Percentiles rank a stretch among this genome's conserved stretches.
Evolutionary conservation across 1,140 invertebrate genomes (phyloP).

Genomic region (Eriocheir sinensis): DNA sequence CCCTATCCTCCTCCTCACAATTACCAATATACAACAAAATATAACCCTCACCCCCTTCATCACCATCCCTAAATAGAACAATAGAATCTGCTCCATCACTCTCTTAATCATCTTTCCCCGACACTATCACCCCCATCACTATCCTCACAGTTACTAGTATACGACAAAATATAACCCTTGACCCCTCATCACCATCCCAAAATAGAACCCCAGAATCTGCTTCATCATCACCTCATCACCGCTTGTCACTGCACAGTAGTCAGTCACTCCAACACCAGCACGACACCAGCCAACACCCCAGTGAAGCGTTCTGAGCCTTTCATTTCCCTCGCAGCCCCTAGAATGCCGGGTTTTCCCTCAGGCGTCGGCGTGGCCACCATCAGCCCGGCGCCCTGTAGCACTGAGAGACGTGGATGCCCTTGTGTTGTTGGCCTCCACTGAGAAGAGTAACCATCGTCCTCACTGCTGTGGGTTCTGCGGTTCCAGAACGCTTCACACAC

Average conservation of each 20-base stretch:
- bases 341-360: neutral
- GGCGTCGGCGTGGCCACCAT: neutral
- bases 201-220: too few relatives aligned
- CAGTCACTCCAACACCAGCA: neutral
- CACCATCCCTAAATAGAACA: too few relatives aligned
- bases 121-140: too few relatives aligned
- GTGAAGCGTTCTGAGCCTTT: slow-evolving; percentile 22
- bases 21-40: too few relatives aligned
- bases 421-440: neutral
- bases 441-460: neutral
- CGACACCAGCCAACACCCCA: neutral
- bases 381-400: neutral
- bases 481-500: neutral
- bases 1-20: too few relatives aligned
- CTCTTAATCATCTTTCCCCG: too few relatives aligned
- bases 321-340: neutral
- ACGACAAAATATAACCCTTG: too few relatives aligned
- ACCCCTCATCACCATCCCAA: too few relatives aligned
- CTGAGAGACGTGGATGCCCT: neutral
- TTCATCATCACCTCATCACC: neutral
- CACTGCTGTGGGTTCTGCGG: neutral
- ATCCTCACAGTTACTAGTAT: too few relatives aligned
- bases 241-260: neutral
- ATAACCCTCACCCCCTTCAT: too few relatives aligned
- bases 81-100: too few relatives aligned